Percentiles rank a stretch among this genome's conserved stretches.
Conservation (phyloP, 2,888 invertebrate species). For the Teleiodes luculella region DNA sequence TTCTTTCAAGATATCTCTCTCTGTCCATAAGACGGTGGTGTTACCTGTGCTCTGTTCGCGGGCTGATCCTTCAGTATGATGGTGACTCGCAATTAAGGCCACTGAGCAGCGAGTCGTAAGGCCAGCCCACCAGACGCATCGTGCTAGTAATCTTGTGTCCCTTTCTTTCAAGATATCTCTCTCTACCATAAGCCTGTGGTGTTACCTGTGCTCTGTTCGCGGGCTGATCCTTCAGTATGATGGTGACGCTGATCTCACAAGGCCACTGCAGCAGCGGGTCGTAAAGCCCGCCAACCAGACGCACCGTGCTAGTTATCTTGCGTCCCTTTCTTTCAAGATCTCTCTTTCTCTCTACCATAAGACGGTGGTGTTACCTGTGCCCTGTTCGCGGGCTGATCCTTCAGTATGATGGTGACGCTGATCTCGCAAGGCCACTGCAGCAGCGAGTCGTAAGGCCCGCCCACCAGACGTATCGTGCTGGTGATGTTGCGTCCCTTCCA, state of each 20-base stretch:
- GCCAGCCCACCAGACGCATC: slow-evolving; percentile 62
- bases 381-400: slow-evolving; percentile 78
- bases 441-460: slow-evolving; percentile 84
- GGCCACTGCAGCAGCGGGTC: slow-evolving; percentile 86
- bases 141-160: too few species aligned
- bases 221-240: slow-evolving; percentile 82
- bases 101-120: slow-evolving; percentile 83
- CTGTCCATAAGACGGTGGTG: too few species aligned
- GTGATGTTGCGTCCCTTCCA: slow-evolving; percentile 87
- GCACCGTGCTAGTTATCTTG: slow-evolving; percentile 25
- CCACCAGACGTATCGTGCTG: slow-evolving; percentile 82
- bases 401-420: slow-evolving; percentile 80
- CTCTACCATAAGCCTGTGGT: too few species aligned
- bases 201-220: too few species aligned
- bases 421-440: slow-evolving; percentile 86
- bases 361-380: slow-evolving; percentile 70
- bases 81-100: slow-evolving; percentile 87
- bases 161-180: too few species aligned
- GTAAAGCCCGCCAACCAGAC: slow-evolving; percentile 83
- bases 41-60: slow-evolving; percentile 63
- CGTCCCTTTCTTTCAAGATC: slow-evolving; percentile 34
- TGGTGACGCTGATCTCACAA: slow-evolving; percentile 81
- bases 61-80: slow-evolving; percentile 82
- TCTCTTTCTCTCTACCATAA: too few species aligned
- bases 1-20: too few species aligned